Evolutionary conservation across 1,140 invertebrate species (phyloP).

Genomic region (Aphelenchoides besseyi): DNA sequence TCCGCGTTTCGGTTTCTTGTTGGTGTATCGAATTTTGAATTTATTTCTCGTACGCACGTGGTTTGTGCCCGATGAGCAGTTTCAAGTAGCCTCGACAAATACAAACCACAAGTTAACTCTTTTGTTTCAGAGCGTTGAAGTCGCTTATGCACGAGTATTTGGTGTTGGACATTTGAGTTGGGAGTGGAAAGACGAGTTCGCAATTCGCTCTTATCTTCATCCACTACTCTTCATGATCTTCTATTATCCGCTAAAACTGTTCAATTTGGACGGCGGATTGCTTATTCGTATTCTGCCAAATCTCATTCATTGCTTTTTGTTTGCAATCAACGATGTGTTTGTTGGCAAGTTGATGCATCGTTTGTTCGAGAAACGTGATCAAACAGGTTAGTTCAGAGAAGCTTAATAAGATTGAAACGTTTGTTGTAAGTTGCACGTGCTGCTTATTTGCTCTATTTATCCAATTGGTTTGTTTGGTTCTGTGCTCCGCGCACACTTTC

Average conservation of each 20-base stretch:
- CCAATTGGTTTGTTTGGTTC: slow-evolving; percentile 19
- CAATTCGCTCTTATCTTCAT: slow-evolving; percentile 16
- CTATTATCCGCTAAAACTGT: slow-evolving; percentile 3
- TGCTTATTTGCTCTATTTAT: slow-evolving; percentile 3
- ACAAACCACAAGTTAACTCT: too few relatives aligned
- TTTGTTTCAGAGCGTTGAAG: slow-evolving; percentile 17
- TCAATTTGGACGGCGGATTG: neutral
- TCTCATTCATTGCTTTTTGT: slow-evolving; percentile 3
- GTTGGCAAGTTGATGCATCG: neutral
- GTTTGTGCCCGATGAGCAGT: slow-evolving; percentile 22
- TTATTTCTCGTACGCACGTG: slow-evolving; percentile 6
- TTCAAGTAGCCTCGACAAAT: too few relatives aligned
- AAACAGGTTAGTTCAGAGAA: neutral
- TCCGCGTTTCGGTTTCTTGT: neutral
- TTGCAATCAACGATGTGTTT: slow-evolving; percentile 9
- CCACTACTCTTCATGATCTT: slow-evolving; percentile 5
- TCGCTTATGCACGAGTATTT: slow-evolving; percentile 3
- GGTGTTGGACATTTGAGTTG: slow-evolving; percentile 5
- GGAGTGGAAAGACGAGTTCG: slow-evolving; percentile 7
- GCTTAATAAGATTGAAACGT: neutral
- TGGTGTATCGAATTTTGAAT: neutral
- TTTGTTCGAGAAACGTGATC: slow-evolving; percentile 12
- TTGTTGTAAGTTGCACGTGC: neutral
- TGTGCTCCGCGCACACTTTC: slow-evolving; percentile 7
- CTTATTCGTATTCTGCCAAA: slow-evolving; percentile 10